These are phyloP conservation scores for Beaufortia kweichowensis DNA, from an alignment of 2,113 vertebrate species.

Conservation along the genomic window DNA sequence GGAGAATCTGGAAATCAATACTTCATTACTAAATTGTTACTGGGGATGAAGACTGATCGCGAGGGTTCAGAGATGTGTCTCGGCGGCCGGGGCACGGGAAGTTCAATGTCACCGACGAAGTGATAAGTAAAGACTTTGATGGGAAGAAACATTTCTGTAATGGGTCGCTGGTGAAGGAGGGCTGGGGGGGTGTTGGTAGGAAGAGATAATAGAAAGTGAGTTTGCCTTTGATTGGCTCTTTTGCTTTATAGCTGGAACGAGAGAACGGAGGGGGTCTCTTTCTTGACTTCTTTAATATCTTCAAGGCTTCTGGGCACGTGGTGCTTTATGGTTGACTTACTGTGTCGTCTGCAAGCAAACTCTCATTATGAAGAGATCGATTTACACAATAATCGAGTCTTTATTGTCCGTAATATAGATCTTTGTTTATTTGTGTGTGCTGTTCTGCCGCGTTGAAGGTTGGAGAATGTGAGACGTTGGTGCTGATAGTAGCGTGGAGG, in stretches of 20 bases:
- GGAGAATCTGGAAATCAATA: conserved; percentile 99
- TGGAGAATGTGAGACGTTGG: background rate
- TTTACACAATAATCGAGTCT: conserved; percentile 21
- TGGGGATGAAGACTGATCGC: conserved; percentile 94
- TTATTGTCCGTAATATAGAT: conserved; percentile 25
- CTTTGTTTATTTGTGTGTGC: background rate
- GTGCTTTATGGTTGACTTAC: background rate
- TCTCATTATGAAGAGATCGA: conserved; percentile 30
- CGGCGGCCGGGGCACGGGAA: conserved; percentile 81
- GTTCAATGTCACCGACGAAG: conserved; percentile 85
- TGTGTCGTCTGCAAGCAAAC: conserved; percentile 21
- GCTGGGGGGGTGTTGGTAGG: conserved; percentile 59
- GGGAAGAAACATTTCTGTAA: conserved; percentile 78
- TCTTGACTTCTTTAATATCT: conserved; percentile 15
- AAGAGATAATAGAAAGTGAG: conserved; percentile 74
- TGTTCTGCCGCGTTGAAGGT: background rate
- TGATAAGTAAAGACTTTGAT: conserved; percentile 75
- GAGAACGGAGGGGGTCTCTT: conserved; percentile 54
- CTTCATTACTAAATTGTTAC: conserved; percentile 99
- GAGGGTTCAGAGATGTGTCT: conserved; percentile 86
- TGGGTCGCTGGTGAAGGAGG: conserved; percentile 65
- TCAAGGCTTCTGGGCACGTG: conserved; percentile 26
- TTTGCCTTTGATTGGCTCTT: conserved; percentile 74
- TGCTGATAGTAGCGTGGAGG: background rate
- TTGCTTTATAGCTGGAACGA: conserved; percentile 69